Conservation (phyloP, 2,888 invertebrate genomes). For the Plutella xylostella region DNA sequence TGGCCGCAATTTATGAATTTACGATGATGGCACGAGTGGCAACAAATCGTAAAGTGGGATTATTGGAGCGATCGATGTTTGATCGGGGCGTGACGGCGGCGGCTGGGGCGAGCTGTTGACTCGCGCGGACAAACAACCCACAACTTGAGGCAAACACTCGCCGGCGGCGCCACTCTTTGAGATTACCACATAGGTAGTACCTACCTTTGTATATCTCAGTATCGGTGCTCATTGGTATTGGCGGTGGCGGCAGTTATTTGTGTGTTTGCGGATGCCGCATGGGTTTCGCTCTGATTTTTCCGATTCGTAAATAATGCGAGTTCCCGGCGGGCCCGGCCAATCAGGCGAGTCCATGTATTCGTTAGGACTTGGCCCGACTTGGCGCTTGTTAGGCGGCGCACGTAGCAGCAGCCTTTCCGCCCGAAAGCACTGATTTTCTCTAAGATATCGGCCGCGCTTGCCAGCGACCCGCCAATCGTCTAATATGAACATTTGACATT, state of each 20-base stretch:
- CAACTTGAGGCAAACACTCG: no score
- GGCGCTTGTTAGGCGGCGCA: conserved; percentile 56
- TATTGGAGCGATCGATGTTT: background rate
- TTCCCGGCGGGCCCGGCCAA: conserved; percentile 51
- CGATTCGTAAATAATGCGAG: conserved; percentile 63
- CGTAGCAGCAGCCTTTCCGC: conserved; percentile 64
- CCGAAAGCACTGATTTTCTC: conserved; percentile 61
- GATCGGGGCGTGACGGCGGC: background rate
- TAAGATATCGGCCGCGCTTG: background rate
- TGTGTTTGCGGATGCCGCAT: conserved; percentile 63
- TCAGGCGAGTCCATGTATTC: conserved; percentile 44
- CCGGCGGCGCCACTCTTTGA: conserved; percentile 29
- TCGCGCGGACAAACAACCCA: no score
- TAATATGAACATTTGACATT: no score
- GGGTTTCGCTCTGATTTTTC: conserved; percentile 65
- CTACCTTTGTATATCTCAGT: no score
- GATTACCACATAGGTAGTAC: conserved; percentile 48
- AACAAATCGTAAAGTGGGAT: conserved; percentile 15
- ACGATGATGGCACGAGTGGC: conserved; percentile 23
- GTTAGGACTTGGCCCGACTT: conserved; percentile 48
- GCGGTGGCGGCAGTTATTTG: conserved; percentile 59
- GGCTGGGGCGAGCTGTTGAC: no score
- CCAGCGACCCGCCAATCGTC: no score
- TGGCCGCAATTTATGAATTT: conserved; percentile 27
- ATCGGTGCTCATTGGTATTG: conserved; percentile 68